Evolutionary conservation across 2,113 vertebrate species (phyloP).

Genomic region (Apeltes quadracus): DNA sequence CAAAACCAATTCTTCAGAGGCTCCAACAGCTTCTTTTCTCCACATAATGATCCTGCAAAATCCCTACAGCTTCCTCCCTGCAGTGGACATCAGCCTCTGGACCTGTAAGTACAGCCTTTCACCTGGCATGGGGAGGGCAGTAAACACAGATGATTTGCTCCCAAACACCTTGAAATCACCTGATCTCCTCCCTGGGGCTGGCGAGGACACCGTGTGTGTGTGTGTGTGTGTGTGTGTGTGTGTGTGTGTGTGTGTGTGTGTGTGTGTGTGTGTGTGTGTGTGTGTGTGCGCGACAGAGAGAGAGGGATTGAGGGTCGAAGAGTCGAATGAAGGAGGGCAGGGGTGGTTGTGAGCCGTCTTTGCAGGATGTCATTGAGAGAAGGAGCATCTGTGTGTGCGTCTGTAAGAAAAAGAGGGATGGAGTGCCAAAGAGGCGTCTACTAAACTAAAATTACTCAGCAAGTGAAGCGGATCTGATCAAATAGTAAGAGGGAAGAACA

Average conservation of each 20-base stretch:
- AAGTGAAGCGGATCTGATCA: slow-evolving; percentile 41
- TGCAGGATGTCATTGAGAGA: slow-evolving; percentile 12
- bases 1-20: slow-evolving; percentile 24
- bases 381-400: neutral
- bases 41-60: slow-evolving; percentile 49
- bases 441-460: slow-evolving; percentile 39
- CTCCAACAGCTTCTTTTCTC: neutral
- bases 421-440: slow-evolving; percentile 10
- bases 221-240: neutral
- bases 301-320: slow-evolving; percentile 8
- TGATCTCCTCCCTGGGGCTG: slow-evolving; percentile 32
- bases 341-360: slow-evolving; percentile 10
- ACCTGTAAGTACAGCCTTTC: slow-evolving; percentile 52
- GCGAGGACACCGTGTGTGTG: neutral
- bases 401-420: neutral
- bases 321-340: slow-evolving; percentile 19
- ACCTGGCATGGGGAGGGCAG: slow-evolving; percentile 31
- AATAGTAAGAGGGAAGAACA: slow-evolving; percentile 32
- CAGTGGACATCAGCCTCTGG: slow-evolving; percentile 49
- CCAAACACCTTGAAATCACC: slow-evolving; percentile 55
- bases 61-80: slow-evolving; percentile 36
- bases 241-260: neutral
- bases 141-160: slow-evolving; percentile 63
- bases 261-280: neutral
- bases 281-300: neutral